These are phyloP conservation scores for Zapus hudsonius DNA, from an alignment of 2,113 vertebrate genomes.

Conservation along the genomic window DNA sequence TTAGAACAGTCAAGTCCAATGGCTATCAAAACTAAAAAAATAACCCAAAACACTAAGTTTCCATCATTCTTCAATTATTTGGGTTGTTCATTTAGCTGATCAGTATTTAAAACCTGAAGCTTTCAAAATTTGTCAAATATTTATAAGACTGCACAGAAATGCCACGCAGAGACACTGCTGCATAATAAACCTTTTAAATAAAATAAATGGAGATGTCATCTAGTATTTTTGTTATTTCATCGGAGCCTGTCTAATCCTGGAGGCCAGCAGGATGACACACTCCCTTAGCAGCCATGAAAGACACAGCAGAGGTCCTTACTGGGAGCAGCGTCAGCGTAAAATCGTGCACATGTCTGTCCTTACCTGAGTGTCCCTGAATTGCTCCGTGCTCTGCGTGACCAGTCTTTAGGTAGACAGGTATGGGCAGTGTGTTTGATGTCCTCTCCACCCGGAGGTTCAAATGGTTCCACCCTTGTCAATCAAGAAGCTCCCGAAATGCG, in stretches of 20 bases:
- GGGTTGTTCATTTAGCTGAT: slow-evolving; percentile 59
- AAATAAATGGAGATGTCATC: not conserved
- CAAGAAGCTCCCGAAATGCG: slow-evolving; percentile 3
- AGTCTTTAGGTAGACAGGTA: not conserved
- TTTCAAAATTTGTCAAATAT: slow-evolving; percentile 64
- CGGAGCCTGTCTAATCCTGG: not conserved
- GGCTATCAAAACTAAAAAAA: not conserved
- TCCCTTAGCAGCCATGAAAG: accelerated
- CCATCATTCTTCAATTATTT: not conserved
- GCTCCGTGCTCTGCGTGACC: not conserved
- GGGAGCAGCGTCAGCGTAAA: accelerated
- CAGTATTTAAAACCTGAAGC: slow-evolving; percentile 40
- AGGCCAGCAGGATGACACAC: not conserved
- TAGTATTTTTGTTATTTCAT: not conserved
- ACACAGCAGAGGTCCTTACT: accelerated
- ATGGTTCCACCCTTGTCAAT: slow-evolving; percentile 18
- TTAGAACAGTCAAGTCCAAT: too few relatives aligned
- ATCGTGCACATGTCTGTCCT: accelerated
- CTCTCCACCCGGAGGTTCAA: slow-evolving; percentile 1
- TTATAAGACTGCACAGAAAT: slow-evolving; percentile 56
- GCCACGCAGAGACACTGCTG: not conserved
- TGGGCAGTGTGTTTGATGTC: slow-evolving; percentile 55
- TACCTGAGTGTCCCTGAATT: accelerated
- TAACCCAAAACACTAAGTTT: not conserved
- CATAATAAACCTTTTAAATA: slow-evolving; percentile 29